Base-by-base conservation (phyloP, 2,797 vertebrate species). In the Chrosomus eos region DNA sequence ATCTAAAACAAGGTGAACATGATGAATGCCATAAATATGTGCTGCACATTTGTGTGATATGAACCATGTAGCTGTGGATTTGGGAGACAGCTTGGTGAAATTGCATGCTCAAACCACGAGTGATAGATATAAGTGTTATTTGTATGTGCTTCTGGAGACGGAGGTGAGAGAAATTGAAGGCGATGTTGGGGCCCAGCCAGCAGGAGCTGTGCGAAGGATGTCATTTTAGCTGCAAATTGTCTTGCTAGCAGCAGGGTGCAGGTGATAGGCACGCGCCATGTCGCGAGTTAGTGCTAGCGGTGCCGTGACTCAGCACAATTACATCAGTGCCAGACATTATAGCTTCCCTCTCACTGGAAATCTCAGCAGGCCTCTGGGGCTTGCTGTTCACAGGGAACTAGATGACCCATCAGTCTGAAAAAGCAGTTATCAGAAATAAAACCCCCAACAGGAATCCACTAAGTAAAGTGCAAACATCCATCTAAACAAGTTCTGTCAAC, bases 271-370 rank as follows among this genome's bases (percentile, higher is more conserved):
- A 88, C 71, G 64, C 79, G 55, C 64, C 88, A 53, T 58, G 38
- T 83, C 23, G 62, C 18, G 70, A 58, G 78, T 79, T 74, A 48
- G 31, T 68, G 19, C 76, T 33, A 58, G 73, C 4, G n/a, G 40
- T 77, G 64, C 75, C 23, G 60, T 90, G 89, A 91, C 81, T 88
- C 86, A 51, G 80, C 88, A 91, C 70, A 92, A 38, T 1, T 3
- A 33, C n/a, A 67, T n/a, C 33, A 84, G 70, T 55, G 62, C 62
- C 48, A 83, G 62, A 79, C 51, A 70, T 43, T 40, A 48, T 67
- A 71, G 45, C 64, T 78, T 84, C 26, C 43, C 18, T 77, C 43
- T 70, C 60, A 58, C 64, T 45, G 28, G 81, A 83, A 66, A 55
- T 40, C 64, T 76, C 72, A 43, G 60, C 45, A 58, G 45, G 16